phyloP scores from a whole-genome alignment of 2,888 invertebrate genomes.

The Nudaria mundana region DNA sequence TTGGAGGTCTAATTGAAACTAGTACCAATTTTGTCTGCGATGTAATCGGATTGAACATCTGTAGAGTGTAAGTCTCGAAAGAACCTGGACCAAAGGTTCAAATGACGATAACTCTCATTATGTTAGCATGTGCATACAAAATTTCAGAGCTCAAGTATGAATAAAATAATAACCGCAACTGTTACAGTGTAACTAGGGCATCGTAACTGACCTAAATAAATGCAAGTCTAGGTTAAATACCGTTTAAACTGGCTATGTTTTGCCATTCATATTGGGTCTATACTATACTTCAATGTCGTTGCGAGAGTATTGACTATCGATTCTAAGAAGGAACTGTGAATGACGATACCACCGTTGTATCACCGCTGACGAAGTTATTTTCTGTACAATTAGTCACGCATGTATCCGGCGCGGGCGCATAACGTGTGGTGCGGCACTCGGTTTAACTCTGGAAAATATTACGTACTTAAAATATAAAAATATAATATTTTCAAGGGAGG shows the following conservation, averaged over 20 bases:
- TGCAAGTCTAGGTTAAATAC: slow-evolving; percentile 1
- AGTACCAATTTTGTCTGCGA: background rate
- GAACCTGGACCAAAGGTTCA: too few relatives aligned
- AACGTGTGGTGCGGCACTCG: slow-evolving; percentile 29
- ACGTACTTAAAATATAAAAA: too few relatives aligned
- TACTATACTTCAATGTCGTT: slow-evolving; percentile 16
- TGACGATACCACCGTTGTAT: slow-evolving; percentile 54
- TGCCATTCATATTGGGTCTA: background rate
- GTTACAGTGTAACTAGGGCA: background rate
- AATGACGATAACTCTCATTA: too few relatives aligned
- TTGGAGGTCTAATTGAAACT: slow-evolving; percentile 20
- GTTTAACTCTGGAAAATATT: too few relatives aligned
- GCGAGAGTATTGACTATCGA: slow-evolving; percentile 49
- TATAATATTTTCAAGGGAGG: too few relatives aligned
- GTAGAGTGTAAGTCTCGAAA: too few relatives aligned
- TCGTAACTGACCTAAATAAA: slow-evolving; percentile 12
- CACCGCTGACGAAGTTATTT: slow-evolving; percentile 79
- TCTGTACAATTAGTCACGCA: slow-evolving; percentile 79
- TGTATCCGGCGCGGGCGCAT: slow-evolving; percentile 72
- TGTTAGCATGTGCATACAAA: too few relatives aligned
- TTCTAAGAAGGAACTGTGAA: slow-evolving; percentile 74
- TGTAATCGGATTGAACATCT: too few relatives aligned
- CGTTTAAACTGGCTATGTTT: background rate
- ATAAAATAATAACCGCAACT: slow-evolving; percentile 2
- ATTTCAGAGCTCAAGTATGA: too few relatives aligned